A percentile compares a stretch with the other conserved stretches of the same genome.
phyloP scores from a whole-genome alignment of 2,113 vertebrate species.

The Formicarius rufipectus region DNA sequence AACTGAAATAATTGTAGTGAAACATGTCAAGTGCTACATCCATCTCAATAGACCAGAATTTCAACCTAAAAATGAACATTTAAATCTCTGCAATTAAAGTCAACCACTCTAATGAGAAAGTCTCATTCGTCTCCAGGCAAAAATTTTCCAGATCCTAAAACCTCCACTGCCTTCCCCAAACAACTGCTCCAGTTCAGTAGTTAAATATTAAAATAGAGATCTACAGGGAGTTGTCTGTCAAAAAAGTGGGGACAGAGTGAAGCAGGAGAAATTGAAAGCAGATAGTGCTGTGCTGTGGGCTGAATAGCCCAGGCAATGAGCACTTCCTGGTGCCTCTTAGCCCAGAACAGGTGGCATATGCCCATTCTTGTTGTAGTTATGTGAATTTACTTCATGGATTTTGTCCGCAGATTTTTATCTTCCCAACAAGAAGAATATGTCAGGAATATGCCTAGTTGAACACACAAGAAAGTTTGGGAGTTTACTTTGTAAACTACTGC shows the following conservation, averaged over 20 bases:
- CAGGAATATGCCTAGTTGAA: not conserved
- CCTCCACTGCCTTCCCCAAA: not conserved
- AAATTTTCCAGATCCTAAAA: not conserved
- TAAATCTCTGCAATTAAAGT: not conserved
- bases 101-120: not conserved
- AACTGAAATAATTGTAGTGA: not conserved
- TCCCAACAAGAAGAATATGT: not conserved
- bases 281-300: fast-evolving
- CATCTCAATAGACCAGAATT: not conserved
- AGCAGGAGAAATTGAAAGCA: not conserved
- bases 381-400: not conserved
- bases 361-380: not conserved
- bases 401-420: not conserved
- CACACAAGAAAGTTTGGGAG: not conserved
- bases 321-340: not conserved
- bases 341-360: not conserved
- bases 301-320: fast-evolving
- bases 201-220: not conserved
- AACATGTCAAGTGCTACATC: not conserved
- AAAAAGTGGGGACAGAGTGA: not conserved
- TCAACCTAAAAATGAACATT: not conserved
- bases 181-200: not conserved
- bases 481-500: not conserved
- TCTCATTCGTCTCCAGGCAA: not conserved
- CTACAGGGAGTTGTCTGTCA: not conserved